A percentile compares a stretch with the other conserved stretches of the same genome.
These are phyloP conservation scores for Notodonta ziczac DNA, from an alignment of 2,888 invertebrate species.

Conservation along the genomic window DNA sequence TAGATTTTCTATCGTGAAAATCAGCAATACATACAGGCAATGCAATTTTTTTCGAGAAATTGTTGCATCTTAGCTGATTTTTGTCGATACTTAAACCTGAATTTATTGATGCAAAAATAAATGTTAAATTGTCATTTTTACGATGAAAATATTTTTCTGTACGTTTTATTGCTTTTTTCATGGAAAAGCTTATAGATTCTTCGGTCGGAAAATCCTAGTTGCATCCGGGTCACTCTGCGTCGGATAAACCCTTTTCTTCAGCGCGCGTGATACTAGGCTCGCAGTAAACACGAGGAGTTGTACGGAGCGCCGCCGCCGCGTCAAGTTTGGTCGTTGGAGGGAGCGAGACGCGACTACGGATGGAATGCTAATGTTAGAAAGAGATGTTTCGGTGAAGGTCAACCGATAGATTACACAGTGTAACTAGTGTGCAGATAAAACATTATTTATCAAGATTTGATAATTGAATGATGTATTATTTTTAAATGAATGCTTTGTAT, in stretches of 20 bases:
- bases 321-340: conserved; percentile 50
- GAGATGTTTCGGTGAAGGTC: conserved; percentile 76
- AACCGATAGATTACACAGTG: conserved; percentile 73
- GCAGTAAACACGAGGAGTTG: conserved; percentile 69
- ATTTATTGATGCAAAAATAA: not conserved
- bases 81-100: not conserved
- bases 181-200: conserved; percentile 63
- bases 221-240: conserved; percentile 75
- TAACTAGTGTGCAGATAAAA: conserved; percentile 50
- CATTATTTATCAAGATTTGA: conserved; percentile 25
- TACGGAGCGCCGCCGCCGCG: conserved; percentile 43
- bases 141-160: not conserved
- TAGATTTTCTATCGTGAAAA: conserved; percentile 64
- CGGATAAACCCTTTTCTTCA: conserved; percentile 85
- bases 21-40: conserved; percentile 23
- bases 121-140: not conserved
- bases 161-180: conserved; percentile 37
- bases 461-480: not conserved
- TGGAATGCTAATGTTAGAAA: conserved; percentile 73
- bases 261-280: conserved; percentile 83
- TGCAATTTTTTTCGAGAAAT: conserved; percentile 14
- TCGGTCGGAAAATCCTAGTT: conserved; percentile 78
- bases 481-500: too few relatives aligned
- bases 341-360: conserved; percentile 64
- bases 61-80: not conserved